phyloP scores from a whole-genome alignment of 2,888 invertebrate species.

The Cosmopolites sordidus region DNA sequence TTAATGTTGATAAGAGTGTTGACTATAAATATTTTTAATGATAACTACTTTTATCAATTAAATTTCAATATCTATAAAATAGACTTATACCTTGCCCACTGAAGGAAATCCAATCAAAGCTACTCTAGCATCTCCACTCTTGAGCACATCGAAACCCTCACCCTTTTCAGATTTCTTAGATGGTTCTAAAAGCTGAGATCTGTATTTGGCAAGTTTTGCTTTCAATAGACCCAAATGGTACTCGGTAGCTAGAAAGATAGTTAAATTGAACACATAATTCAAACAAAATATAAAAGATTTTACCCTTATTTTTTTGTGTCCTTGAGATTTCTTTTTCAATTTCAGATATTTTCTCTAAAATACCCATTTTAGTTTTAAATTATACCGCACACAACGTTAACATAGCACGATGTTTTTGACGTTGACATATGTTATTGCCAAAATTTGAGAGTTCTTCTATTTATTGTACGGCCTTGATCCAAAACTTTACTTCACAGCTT shows the following conservation, averaged over 20 bases:
- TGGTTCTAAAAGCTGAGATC: constrained; percentile 92
- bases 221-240: constrained; percentile 97
- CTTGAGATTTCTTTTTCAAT: constrained; percentile 97
- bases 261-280: neutral
- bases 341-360: constrained; percentile 97
- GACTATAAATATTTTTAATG: constrained; percentile 57
- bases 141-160: constrained; percentile 98
- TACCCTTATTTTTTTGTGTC: constrained; percentile 99
- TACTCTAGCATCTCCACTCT: constrained; percentile 97
- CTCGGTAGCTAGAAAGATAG: constrained; percentile 81
- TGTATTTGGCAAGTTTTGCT: constrained; percentile 92
- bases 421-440: no score
- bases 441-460: no score
- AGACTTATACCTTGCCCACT: constrained; percentile 76
- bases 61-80: no score
- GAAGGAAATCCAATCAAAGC: constrained; percentile 98
- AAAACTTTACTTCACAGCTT: no score
- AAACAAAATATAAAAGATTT: constrained; percentile 2
- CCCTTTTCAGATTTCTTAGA: constrained; percentile 92
- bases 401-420: no score
- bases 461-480: no score
- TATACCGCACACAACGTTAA: no score
- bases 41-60: neutral
- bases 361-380: constrained; percentile 74
- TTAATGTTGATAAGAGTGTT: constrained; percentile 89